A percentile compares a stretch with the other conserved stretches of the same genome.
phyloP scores from a whole-genome alignment of 1,140 invertebrate genomes.

The Eupeodes corollae region DNA sequence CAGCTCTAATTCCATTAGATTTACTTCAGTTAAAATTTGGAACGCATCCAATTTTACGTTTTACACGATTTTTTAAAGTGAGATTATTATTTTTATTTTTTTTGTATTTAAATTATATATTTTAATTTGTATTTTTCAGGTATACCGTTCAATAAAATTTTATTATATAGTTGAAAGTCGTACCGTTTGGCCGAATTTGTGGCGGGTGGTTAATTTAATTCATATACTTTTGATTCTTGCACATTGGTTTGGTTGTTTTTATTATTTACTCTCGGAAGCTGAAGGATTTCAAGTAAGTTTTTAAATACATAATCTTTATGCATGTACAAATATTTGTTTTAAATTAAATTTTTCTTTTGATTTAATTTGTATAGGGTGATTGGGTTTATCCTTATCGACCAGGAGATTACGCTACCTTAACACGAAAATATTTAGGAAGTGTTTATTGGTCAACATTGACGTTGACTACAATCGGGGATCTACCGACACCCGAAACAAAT shows the following conservation, averaged over 20 bases:
- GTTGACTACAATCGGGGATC: slow-evolving; percentile 90
- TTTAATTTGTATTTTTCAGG: slow-evolving; percentile 42
- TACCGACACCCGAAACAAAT: slow-evolving; percentile 89
- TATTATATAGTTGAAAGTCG: slow-evolving; percentile 93
- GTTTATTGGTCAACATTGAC: slow-evolving; percentile 94
- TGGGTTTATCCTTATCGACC: slow-evolving; percentile 87
- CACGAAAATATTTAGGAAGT: slow-evolving; percentile 85
- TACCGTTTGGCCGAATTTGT: slow-evolving; percentile 90
- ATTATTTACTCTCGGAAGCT: slow-evolving; percentile 84
- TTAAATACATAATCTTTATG: neutral
- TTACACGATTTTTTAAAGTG: slow-evolving; percentile 72
- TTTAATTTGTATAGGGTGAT: slow-evolving; percentile 49
- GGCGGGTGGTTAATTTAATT: slow-evolving; percentile 89
- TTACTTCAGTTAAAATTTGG: slow-evolving; percentile 71
- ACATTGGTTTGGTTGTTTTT: slow-evolving; percentile 97
- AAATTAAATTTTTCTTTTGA: neutral
- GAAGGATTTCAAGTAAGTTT: slow-evolving; percentile 65
- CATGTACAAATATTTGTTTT: neutral
- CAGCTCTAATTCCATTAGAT: slow-evolving; percentile 75
- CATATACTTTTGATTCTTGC: slow-evolving; percentile 89
- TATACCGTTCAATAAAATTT: slow-evolving; percentile 83
- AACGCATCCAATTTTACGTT: slow-evolving; percentile 66
- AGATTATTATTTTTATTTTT: neutral
- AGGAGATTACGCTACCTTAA: slow-evolving; percentile 73
- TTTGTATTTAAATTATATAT: no score